Base-by-base conservation (phyloP, 2,113 vertebrate species). In the Anas platyrhynchos region DNA sequence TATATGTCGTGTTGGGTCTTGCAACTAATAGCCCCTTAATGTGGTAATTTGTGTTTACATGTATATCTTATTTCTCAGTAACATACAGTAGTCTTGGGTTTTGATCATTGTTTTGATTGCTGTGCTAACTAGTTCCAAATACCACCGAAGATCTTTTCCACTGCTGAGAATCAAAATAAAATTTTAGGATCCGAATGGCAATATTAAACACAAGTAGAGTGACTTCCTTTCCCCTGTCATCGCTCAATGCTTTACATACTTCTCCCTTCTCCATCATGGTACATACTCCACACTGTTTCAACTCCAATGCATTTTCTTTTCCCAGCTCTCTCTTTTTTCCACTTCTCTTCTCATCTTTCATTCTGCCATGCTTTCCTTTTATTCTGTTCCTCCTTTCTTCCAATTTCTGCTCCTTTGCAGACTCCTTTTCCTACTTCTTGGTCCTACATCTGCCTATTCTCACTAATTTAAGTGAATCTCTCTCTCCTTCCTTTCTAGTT, bases 261-360 rank as follows among this genome's bases (percentile, higher is more conserved):
- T 73, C 20, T 73, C 11, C 32, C 18, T 7, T 23, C 13, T 20
- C 20, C 0, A 0, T 29, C 21, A 48, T 6, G 15, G 13, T 54
- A 73, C 29, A 48, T 7, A 18, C 5, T 61, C 26, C 12, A 8
- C n/a, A 31, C 25, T 41, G 85, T 80, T 73, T 41, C 68, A 48
- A 38, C 43, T 79, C 29, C 34, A 32, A 11, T 38, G 5, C 26
- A 27, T 50, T 74, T 78, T 27, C 9, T 50, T 3, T 56, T 87
- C 22, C 74, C 52, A 81, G 31, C 16, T 78, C 46, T 48, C 10
- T 48, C 20, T 48, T 48, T 48, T 48, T 48, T 48, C 46, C 14
- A 63, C 11, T 84, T 7, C 8, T 7, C 9, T n/a, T 66, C 16
- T 78, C 44, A 52, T 81, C 50, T 62, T 76, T 34, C 15, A 41